Percentiles rank a stretch among this genome's conserved stretches.
Conservation (phyloP, 1,140 invertebrate genomes). For the Galleria mellonella region DNA sequence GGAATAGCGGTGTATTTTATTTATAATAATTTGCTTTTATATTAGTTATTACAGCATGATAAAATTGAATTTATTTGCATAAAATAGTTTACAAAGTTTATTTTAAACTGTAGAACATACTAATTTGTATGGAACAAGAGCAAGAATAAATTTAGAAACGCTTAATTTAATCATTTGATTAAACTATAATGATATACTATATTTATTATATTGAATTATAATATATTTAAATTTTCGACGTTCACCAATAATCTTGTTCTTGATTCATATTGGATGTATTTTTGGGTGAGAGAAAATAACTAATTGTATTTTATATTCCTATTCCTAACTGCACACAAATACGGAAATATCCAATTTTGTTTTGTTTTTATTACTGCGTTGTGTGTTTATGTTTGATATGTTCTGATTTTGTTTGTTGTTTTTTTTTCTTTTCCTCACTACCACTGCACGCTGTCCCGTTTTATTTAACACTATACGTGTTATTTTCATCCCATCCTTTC, state of each 20-base stretch:
- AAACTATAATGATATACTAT: too few species aligned
- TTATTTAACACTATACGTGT: slow-evolving; percentile 61
- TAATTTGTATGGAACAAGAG: slow-evolving; percentile 28
- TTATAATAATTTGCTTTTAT: slow-evolving; percentile 19
- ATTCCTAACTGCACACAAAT: slow-evolving; percentile 61
- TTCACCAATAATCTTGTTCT: slow-evolving; percentile 41
- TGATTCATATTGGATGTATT: slow-evolving; percentile 39
- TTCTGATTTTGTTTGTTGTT: slow-evolving; percentile 72
- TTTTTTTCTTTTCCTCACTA: slow-evolving; percentile 65
- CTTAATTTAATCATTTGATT: too few species aligned
- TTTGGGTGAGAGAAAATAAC: slow-evolving; percentile 59
- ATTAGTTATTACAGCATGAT: slow-evolving; percentile 25
- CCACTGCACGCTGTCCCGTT: slow-evolving; percentile 59
- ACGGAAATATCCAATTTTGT: slow-evolving; percentile 31
- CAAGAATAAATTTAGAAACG: slow-evolving; percentile 27
- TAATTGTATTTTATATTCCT: slow-evolving; percentile 66
- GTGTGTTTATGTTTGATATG: slow-evolving; percentile 62
- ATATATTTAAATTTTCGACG: too few species aligned
- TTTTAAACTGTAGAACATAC: slow-evolving; percentile 25
- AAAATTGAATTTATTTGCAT: slow-evolving; percentile 27
- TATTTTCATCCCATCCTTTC: slow-evolving; percentile 54
- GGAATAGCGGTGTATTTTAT: slow-evolving; percentile 7
- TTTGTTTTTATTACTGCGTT: slow-evolving; percentile 31
- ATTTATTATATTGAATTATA: too few species aligned
- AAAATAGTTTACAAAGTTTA: slow-evolving; percentile 22